Conservation (phyloP, 2,888 invertebrate genomes). For the Platycnemis pennipes region DNA sequence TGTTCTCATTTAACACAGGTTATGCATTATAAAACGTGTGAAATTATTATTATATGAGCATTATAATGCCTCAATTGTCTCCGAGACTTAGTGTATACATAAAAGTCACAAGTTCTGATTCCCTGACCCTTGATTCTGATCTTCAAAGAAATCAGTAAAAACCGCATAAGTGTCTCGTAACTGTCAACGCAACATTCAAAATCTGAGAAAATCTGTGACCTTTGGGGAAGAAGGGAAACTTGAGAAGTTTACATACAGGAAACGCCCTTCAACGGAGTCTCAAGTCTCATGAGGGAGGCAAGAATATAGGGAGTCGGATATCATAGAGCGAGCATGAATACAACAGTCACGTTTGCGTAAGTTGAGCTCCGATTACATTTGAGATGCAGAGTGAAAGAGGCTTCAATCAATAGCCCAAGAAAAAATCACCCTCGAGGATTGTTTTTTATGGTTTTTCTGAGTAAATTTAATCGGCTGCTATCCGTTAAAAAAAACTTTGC, state of each 20-base stretch:
- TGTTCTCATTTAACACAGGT: no score
- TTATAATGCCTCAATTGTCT: no score
- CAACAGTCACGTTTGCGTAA: not conserved
- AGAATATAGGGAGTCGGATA: not conserved
- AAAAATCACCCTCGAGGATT: not conserved
- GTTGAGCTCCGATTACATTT: not conserved
- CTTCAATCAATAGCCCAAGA: no score
- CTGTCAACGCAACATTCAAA: not conserved
- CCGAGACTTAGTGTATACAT: no score
- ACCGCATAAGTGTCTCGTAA: no score
- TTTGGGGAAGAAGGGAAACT: not conserved
- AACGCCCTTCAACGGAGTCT: not conserved
- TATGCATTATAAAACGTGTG: no score
- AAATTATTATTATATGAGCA: no score
- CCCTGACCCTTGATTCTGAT: no score
- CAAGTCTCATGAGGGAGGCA: not conserved
- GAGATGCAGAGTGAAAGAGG: not conserved
- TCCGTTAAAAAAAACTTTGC: not conserved
- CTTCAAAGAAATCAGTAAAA: not conserved
- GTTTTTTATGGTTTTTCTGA: not conserved
- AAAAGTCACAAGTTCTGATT: not conserved
- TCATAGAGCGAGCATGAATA: not conserved
- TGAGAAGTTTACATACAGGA: not conserved
- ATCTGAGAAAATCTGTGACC: not conserved
- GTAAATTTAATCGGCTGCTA: not conserved